These are phyloP conservation scores for Lacanobia oleracea DNA, from an alignment of 2,888 invertebrate species.

Conservation along the genomic window DNA sequence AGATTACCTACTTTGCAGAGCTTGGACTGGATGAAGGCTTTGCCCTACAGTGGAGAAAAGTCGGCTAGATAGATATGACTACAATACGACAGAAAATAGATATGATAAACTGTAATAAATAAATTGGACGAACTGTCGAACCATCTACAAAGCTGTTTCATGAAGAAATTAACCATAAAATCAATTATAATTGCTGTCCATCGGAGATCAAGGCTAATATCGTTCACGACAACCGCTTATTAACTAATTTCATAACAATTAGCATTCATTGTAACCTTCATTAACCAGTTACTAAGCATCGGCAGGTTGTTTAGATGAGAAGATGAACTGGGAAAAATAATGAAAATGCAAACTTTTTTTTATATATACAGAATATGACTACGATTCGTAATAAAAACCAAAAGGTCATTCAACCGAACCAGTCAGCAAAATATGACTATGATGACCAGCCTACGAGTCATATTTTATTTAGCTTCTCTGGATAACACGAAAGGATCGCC, in stretches of 20 bases:
- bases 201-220: slow-evolving; percentile 78
- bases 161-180: slow-evolving; percentile 60
- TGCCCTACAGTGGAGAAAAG: neutral
- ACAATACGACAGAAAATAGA: neutral
- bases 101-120: neutral
- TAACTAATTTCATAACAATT: slow-evolving; percentile 82
- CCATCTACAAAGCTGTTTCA: neutral
- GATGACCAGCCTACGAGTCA: neutral
- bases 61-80: neutral
- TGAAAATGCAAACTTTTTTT: slow-evolving; percentile 13
- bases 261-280: slow-evolving; percentile 71
- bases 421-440: neutral
- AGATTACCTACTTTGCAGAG: neutral
- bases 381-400: slow-evolving; percentile 3
- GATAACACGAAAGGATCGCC: slow-evolving; percentile 1
- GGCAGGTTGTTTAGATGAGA: neutral
- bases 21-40: neutral
- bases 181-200: slow-evolving; percentile 53
- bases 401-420: neutral
- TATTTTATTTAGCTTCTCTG: neutral
- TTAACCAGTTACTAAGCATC: slow-evolving; percentile 55
- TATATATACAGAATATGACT: neutral
- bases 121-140: neutral
- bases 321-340: neutral
- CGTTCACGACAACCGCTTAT: slow-evolving; percentile 75